These are phyloP conservation scores for Aphelinus certus DNA, from an alignment of 1,140 invertebrate species.

Conservation along the genomic window DNA sequence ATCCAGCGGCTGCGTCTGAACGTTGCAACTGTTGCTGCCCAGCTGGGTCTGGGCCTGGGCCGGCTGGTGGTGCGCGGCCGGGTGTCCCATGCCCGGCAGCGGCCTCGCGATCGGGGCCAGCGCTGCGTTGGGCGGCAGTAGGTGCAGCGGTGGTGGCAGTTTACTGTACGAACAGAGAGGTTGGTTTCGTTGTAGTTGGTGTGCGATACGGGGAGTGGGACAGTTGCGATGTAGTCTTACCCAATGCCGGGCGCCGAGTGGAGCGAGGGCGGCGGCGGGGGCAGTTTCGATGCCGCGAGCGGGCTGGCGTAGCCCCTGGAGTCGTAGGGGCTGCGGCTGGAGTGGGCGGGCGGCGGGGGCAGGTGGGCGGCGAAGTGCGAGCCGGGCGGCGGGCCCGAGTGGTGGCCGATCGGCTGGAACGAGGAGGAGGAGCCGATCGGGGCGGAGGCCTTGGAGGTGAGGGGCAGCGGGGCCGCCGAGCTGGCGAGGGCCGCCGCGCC, in stretches of 20 bases:
- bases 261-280: slow-evolving; percentile 63
- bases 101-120: slow-evolving; percentile 61
- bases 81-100: slow-evolving; percentile 52
- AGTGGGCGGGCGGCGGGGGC: slow-evolving; percentile 69
- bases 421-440: slow-evolving; percentile 66
- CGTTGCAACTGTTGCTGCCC: slow-evolving; percentile 52
- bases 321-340: slow-evolving; percentile 63
- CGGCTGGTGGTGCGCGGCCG: slow-evolving; percentile 55
- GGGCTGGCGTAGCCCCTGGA: slow-evolving; percentile 64
- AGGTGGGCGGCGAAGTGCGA: slow-evolving; percentile 49
- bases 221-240: slow-evolving; percentile 6
- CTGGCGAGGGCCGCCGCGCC: slow-evolving; percentile 52
- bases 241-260: slow-evolving; percentile 30
- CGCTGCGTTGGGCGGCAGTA: slow-evolving; percentile 58
- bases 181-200: no score
- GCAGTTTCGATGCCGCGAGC: slow-evolving; percentile 66
- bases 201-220: no score
- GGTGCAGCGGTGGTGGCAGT: slow-evolving; percentile 22
- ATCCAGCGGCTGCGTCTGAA: slow-evolving; percentile 79
- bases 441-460: slow-evolving; percentile 72
- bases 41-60: slow-evolving; percentile 60
- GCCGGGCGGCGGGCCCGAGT: slow-evolving; percentile 41
- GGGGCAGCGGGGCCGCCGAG: slow-evolving; percentile 66
- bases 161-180: slow-evolving; percentile 9
- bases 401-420: slow-evolving; percentile 72